Evolutionary conservation across 2,113 vertebrate genomes (phyloP), one percentile per base, ranked within the genome.

Genomic region (Corydoras maculifer): DNA sequence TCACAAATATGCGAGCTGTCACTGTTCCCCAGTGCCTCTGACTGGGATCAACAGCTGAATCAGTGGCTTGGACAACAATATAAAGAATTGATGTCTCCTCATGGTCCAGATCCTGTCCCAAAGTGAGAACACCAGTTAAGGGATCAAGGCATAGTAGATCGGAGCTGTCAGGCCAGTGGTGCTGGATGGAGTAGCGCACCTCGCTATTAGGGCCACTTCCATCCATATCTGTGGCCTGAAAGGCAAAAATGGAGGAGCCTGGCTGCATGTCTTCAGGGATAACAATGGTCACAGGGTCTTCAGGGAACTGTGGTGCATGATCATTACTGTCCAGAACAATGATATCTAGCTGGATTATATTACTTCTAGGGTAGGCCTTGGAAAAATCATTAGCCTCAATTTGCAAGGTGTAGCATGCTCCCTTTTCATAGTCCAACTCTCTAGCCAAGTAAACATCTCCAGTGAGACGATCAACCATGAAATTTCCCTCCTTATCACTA

Each of bases 131-230:
- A 8, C 96, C 97, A 0, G 90, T 95, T 64, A 79, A 80, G 0
- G 92, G 68, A 31, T 98, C 92, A 0, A 99, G 85, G 61, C 75
- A 85, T 35, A 98, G 89, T 0, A 91, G 84, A 8, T 82, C 85
- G 3, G 82, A 70, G 0, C 30, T 70, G 0, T 91, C 74, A 0
- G 93, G 92, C 85, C 94, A 93, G 75, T 86, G 88, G 73, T 86
- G 91, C 53, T 91, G 83, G 14, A 98, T 84, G 58, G 90, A 87
- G 51, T 98, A 99, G 67, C 69, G 91, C n/a, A 98, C 84, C 3
- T 95, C 91, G 48, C 94, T 97, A 74, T 99, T 99, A 58, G 96
- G 95, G 0, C 95, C 93, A 0, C 89, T 93, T 0, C 95, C 96
- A 0, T 98, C 97, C 8, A 89, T 84, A 0, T 98, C 97, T 6